Evolutionary conservation across 2,797 vertebrate species (phyloP).

Genomic region (Notolabrus celidotus): DNA sequence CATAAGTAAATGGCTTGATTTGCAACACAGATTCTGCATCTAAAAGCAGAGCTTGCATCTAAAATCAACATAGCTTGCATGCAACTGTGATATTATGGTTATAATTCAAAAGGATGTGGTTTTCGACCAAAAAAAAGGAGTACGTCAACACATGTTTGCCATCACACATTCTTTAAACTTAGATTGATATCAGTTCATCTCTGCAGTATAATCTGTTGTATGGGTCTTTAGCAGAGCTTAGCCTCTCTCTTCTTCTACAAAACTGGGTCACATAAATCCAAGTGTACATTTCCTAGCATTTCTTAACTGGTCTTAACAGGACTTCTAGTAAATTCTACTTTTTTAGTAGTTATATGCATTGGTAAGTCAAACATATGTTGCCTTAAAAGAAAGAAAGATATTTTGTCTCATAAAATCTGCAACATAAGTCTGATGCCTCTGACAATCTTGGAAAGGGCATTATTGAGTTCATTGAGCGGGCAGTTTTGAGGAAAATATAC

Average conservation of each 20-base stretch:
- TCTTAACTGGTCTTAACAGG: neutral
- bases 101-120: too few relatives aligned
- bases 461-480: neutral
- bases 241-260: too few relatives aligned
- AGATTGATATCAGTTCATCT: neutral
- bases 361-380: too few relatives aligned
- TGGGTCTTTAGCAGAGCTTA: too few relatives aligned
- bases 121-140: too few relatives aligned
- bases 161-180: neutral
- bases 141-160: neutral
- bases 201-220: neutral
- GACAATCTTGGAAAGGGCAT: neutral
- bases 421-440: neutral
- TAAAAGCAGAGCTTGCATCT: too few relatives aligned
- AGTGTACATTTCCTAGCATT: neutral
- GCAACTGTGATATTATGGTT: too few relatives aligned
- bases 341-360: neutral
- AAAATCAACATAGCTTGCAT: too few relatives aligned
- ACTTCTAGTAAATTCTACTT: neutral
- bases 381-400: too few relatives aligned
- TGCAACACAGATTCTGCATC: too few relatives aligned
- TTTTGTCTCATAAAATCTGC: neutral
- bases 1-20: too few relatives aligned
- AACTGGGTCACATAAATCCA: constrained; percentile 14
- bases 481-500: neutral